phyloP scores from a whole-genome alignment of 2,888 invertebrate species.

The Phengaris alcon region DNA sequence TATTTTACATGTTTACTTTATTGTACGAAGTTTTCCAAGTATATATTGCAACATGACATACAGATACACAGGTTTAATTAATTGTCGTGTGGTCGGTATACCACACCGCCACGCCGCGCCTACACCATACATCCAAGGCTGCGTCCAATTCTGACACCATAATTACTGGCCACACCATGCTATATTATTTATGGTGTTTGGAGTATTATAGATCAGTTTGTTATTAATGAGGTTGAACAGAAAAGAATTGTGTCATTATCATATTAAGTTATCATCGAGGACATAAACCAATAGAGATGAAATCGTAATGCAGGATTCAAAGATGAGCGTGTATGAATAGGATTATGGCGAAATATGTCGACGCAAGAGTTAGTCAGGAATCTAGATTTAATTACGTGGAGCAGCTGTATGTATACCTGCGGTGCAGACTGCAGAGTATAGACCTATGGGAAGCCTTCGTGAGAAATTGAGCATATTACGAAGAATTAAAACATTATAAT shows the following conservation, averaged over 20 bases:
- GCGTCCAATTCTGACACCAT: constrained; percentile 14
- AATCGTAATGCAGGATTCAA: neutral
- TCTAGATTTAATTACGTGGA: neutral
- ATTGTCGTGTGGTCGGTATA: constrained; percentile 12
- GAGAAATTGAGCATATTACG: neutral
- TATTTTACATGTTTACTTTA: too few relatives aligned
- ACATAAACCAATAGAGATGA: neutral
- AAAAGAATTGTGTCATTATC: neutral
- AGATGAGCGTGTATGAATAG: neutral
- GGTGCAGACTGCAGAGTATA: too few relatives aligned
- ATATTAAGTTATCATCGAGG: neutral
- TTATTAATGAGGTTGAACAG: neutral
- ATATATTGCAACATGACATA: neutral
- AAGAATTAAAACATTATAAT: neutral
- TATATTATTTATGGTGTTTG: constrained; percentile 22
- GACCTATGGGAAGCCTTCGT: too few relatives aligned
- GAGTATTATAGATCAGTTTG: neutral
- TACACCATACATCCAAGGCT: constrained; percentile 15
- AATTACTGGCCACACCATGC: constrained; percentile 23
- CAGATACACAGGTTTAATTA: neutral
- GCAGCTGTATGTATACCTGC: neutral
- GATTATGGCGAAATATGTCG: too few relatives aligned
- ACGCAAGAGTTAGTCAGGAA: too few relatives aligned
- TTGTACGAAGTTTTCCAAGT: too few relatives aligned
- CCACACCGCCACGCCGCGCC: constrained; percentile 15